phyloP scores from a whole-genome alignment of 2,888 invertebrate species.

The Apocheima hispidaria region DNA sequence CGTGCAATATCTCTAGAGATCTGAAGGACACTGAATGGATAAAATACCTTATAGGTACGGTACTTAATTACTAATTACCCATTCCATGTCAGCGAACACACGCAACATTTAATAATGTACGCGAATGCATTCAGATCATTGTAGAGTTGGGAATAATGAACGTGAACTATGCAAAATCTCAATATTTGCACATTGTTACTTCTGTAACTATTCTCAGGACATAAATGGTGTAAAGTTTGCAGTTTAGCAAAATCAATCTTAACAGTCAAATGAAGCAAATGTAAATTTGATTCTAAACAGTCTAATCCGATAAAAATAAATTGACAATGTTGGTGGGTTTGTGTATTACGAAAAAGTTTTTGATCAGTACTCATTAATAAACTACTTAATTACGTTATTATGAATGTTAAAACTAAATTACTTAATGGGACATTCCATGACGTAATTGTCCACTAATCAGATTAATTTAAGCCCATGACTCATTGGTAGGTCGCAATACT shows the following conservation, averaged over 20 bases:
- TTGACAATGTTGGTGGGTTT: background rate
- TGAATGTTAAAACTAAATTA: background rate
- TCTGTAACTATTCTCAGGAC: constrained; percentile 13
- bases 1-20: constrained; percentile 3
- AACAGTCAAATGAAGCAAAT: background rate
- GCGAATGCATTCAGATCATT: constrained; percentile 58
- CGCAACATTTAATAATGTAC: constrained; percentile 41
- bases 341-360: too few relatives aligned
- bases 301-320: background rate
- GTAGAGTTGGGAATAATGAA: constrained; percentile 52
- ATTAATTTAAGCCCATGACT: constrained; percentile 40
- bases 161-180: constrained; percentile 29
- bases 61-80: too few relatives aligned
- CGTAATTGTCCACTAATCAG: constrained; percentile 34
- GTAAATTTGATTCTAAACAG: too few relatives aligned
- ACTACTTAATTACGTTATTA: too few relatives aligned
- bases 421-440: constrained; percentile 28
- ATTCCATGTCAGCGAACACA: constrained; percentile 18
- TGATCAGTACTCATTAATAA: background rate
- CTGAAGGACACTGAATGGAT: constrained; percentile 10
- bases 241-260: background rate
- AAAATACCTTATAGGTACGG: constrained; percentile 1
- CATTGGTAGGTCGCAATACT: constrained; percentile 26
- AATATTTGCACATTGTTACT: constrained; percentile 28
- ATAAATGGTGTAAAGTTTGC: background rate